Percentiles rank a stretch among this genome's conserved stretches.
Evolutionary conservation across 2,888 invertebrate species (phyloP).

Genomic region (Yponomeuta evonymella): DNA sequence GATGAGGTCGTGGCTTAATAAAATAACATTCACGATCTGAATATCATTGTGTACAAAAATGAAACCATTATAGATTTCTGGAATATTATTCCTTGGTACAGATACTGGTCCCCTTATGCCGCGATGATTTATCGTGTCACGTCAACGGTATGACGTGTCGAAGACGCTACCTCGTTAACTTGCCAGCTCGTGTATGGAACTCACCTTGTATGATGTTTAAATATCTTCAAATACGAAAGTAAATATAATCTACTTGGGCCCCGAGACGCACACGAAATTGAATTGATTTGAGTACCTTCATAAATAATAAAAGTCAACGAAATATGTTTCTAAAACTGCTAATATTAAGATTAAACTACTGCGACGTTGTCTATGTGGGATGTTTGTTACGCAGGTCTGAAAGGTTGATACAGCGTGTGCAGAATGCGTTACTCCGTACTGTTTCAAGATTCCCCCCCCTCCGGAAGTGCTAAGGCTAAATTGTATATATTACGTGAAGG

Average conservation of each 20-base stretch:
- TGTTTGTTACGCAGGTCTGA: too few species aligned
- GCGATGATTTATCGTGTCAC: not conserved
- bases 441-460: too few species aligned
- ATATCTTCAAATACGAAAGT: not conserved
- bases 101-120: not conserved
- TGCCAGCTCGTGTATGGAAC: not conserved
- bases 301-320: not conserved
- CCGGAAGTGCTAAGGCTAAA: too few species aligned
- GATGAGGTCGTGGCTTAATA: not conserved
- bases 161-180: slow-evolving; percentile 7
- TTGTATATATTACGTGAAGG: too few species aligned
- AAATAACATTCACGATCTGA: not conserved
- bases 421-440: too few species aligned
- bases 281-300: not conserved
- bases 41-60: not conserved
- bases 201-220: not conserved
- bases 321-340: not conserved
- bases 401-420: too few species aligned
- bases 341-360: not conserved
- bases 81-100: not conserved
- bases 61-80: not conserved
- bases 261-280: not conserved
- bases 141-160: slow-evolving; percentile 1
- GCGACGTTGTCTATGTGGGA: too few species aligned
- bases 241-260: not conserved